A percentile compares a stretch with the other conserved stretches of the same genome.
phyloP scores from a whole-genome alignment of 2,888 invertebrate species.

The Xestia ashworthii region DNA sequence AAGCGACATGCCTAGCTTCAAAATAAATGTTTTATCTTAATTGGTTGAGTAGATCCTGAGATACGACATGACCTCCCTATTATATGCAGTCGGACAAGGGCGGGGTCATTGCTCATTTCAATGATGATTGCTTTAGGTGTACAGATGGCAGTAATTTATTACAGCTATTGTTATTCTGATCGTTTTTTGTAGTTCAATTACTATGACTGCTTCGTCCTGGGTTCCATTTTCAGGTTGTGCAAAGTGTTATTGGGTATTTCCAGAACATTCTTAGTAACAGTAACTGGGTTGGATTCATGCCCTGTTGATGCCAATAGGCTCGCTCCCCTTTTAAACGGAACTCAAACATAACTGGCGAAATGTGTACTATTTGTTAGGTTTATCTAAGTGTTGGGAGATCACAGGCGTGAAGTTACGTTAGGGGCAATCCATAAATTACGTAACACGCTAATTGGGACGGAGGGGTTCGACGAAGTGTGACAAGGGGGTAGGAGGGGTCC shows the following conservation, averaged over 20 bases:
- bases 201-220: neutral
- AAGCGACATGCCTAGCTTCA: neutral
- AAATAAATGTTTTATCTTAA: neutral
- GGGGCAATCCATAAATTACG: too few relatives aligned
- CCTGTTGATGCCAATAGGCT: neutral
- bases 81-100: slow-evolving; percentile 1
- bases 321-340: neutral
- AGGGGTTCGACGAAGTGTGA: too few relatives aligned
- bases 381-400: neutral
- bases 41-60: slow-evolving; percentile 18
- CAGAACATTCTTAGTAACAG: neutral
- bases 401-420: neutral
- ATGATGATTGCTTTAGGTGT: neutral
- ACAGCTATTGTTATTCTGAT: neutral
- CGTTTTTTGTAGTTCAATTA: neutral
- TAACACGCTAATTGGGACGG: too few relatives aligned
- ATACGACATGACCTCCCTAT: slow-evolving; percentile 5
- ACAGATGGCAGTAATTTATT: neutral
- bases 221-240: neutral
- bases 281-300: neutral
- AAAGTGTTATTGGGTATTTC: neutral
- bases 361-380: neutral
- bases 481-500: too few relatives aligned
- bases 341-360: neutral
- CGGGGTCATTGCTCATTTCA: neutral